A percentile compares a stretch with the other conserved stretches of the same genome.
These are phyloP conservation scores for Callitettix versicolor DNA, from an alignment of 1,140 invertebrate species.

Conservation along the genomic window DNA sequence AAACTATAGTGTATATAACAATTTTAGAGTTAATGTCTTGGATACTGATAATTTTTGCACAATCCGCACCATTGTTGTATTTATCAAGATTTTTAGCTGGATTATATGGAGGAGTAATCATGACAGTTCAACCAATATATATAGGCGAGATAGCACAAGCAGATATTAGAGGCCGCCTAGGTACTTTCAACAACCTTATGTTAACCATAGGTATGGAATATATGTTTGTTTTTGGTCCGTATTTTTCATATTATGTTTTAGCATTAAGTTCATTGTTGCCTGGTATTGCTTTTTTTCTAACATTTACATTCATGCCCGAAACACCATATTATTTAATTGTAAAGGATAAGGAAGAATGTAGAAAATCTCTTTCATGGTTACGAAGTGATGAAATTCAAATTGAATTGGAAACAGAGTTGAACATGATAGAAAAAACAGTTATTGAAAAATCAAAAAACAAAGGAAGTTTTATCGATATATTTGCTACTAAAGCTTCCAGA, in stretches of 20 bases:
- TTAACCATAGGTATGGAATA: constrained; percentile 61
- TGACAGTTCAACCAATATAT: constrained; percentile 74
- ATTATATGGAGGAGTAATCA: constrained; percentile 56
- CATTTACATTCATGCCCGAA: constrained; percentile 77
- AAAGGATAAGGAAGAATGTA: constrained; percentile 42
- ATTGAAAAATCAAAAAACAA: constrained; percentile 19
- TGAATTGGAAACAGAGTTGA: constrained; percentile 29
- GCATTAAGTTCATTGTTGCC: constrained; percentile 53
- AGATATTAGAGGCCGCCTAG: no score
- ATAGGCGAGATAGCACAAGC: no score
- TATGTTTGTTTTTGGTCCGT: constrained; percentile 64
- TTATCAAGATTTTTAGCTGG: constrained; percentile 36
- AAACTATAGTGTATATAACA: constrained; percentile 55
- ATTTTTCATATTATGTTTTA: constrained; percentile 51
- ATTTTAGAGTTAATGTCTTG: constrained; percentile 34
- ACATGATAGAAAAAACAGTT: constrained; percentile 14
- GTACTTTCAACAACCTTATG: constrained; percentile 72
- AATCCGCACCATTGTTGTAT: constrained; percentile 11
- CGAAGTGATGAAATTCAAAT: constrained; percentile 49
- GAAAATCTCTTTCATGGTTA: no score
- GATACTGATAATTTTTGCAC: constrained; percentile 40
- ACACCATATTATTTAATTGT: constrained; percentile 60
- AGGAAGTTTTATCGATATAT: constrained; percentile 19
- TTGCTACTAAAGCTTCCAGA: constrained; percentile 16
- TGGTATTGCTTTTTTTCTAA: constrained; percentile 50